These are phyloP conservation scores for Pectinophora gossypiella DNA, from an alignment of 1,140 invertebrate species.

Conservation along the genomic window DNA sequence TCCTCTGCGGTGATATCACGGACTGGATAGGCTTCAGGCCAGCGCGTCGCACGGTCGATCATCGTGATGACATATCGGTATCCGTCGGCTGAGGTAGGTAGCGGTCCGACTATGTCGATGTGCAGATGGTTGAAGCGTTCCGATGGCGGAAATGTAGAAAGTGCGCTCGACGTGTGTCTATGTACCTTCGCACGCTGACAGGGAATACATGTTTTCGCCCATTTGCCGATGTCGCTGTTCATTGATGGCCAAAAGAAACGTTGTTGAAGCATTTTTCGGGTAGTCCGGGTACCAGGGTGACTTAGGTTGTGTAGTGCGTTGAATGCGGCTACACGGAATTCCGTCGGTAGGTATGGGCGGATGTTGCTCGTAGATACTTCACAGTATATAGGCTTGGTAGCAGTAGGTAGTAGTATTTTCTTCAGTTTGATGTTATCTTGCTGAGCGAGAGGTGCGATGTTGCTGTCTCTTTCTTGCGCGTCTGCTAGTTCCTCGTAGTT, in stretches of 20 bases:
- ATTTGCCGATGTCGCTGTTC: slow-evolving; percentile 42
- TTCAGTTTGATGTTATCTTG: not conserved
- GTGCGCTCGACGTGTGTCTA: not conserved
- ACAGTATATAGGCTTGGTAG: not conserved
- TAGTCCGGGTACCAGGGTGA: slow-evolving; percentile 2
- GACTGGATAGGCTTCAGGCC: not conserved
- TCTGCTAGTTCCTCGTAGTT: slow-evolving; percentile 9
- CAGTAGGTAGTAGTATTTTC: not conserved
- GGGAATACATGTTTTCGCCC: slow-evolving; percentile 26
- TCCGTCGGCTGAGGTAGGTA: slow-evolving; percentile 29
- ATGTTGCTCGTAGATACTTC: not conserved
- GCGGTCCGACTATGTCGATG: slow-evolving; percentile 37
- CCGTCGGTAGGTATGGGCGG: slow-evolving; percentile 1
- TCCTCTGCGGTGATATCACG: not conserved
- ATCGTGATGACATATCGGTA: not conserved
- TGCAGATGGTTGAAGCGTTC: slow-evolving; percentile 51
- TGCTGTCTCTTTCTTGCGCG: not conserved
- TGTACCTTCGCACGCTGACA: slow-evolving; percentile 22
- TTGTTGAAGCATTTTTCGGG: not conserved
- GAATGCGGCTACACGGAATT: not conserved
- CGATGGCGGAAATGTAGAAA: slow-evolving; percentile 12
- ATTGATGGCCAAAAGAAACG: slow-evolving; percentile 2
- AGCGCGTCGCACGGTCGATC: not conserved
- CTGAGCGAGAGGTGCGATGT: not conserved
- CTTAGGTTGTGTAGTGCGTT: not conserved